Base-by-base conservation (phyloP, 2,888 invertebrate genomes). In the Sphinx pinastri region DNA sequence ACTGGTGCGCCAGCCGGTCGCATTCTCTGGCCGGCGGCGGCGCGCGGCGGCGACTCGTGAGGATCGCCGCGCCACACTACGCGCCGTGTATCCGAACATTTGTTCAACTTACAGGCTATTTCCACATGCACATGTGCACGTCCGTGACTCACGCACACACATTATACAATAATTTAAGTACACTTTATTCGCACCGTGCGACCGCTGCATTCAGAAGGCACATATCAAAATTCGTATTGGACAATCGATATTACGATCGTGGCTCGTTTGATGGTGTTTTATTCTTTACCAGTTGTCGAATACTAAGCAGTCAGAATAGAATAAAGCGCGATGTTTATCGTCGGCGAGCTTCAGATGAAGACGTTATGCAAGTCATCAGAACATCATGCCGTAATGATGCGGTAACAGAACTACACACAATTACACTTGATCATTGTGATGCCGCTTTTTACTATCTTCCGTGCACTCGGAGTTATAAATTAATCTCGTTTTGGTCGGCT, bases 1-100 rank as follows among this genome's bases (percentile, higher is more conserved):
- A 88, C 93, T 92, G 88, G 87, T 84, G 84, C 87, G 88, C 89
- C 91, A 89, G 92, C 90, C 92, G 92, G 92, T 90, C 91, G 89
- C 93, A 93, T 92, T 91, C 92, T 83, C 90, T 86, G 88, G 86
- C 84, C 86, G 84, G 83, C 85, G 85, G 79, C 54, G 54, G 54
- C 16, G 54, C n/a, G 54, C 54, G 55, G 75, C 84, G 85, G 86
- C 90, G 89, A 85, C 85, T 88, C 89, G 89, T 84, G 88, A 85
- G 84, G 87, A 88, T 85, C 84, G 84, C 85, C 82, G 81, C 84
- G 84, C 87, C 83, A 78, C 76, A 74, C 79, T 82, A 80, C 80
- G 81, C 84, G 79, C 79, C 78, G 77, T 79, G 80, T 84, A 86
- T 84, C 87, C 81, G 84, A 88, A 88, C 91, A 90, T 90, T 91